phyloP scores from a whole-genome alignment of 2,888 invertebrate genomes.

The Plagodis dolabraria region DNA sequence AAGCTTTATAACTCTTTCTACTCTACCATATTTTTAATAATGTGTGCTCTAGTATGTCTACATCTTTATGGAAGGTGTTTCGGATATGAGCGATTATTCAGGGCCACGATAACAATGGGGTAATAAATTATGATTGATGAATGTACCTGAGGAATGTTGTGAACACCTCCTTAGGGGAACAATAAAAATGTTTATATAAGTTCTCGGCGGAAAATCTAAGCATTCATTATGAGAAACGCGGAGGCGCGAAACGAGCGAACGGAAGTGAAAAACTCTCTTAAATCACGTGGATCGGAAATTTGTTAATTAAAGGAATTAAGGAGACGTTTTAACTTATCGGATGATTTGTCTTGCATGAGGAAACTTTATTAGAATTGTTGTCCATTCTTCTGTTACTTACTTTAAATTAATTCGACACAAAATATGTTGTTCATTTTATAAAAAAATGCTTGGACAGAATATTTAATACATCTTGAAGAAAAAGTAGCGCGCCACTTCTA shows the following conservation, averaged over 20 bases:
- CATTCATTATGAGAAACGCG: conserved; percentile 17
- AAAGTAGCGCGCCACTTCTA: no score
- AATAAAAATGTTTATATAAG: conserved; percentile 64
- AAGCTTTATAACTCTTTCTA: no score
- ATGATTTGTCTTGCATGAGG: no score
- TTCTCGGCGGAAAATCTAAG: conserved; percentile 24
- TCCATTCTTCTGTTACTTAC: no score
- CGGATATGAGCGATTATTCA: conserved; percentile 82
- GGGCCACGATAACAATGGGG: conserved; percentile 74
- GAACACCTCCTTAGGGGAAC: conserved; percentile 61
- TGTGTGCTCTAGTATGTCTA: conserved; percentile 47
- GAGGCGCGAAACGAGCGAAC: conserved; percentile 1
- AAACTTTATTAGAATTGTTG: no score
- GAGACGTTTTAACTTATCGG: neutral
- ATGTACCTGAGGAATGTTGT: conserved; percentile 53
- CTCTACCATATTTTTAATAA: no score
- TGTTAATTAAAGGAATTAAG: neutral
- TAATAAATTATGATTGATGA: conserved; percentile 84
- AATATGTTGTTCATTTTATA: no score
- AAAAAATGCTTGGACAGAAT: no score
- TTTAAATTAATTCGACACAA: no score
- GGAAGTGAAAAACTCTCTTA: conserved; percentile 1
- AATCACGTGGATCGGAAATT: neutral
- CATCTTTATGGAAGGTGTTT: conserved; percentile 71
- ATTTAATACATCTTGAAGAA: no score